Base-by-base conservation (phyloP, 2,888 invertebrate species). In the Acleris emargana region DNA sequence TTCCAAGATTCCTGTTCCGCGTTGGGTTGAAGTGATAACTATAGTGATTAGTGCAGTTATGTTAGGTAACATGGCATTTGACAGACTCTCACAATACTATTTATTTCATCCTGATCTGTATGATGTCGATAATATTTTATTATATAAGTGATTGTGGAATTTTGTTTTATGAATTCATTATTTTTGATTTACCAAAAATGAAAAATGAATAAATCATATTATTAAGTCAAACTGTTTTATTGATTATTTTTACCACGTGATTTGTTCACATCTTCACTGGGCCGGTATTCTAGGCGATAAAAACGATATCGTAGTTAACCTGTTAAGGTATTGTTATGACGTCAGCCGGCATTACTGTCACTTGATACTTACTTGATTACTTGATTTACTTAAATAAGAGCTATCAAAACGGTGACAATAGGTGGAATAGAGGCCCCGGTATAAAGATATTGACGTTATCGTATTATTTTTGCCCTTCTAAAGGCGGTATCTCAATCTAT, bases 171-270 rank as follows among this genome's bases (percentile, higher is more conserved):
- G 82, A 88, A 87, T 86, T 83, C 80, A 86, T 88, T 88, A 88
- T 88, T 89, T 90, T 88, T 89, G 88, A 88, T 89, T 89, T 90
- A 90, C 91, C 91, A 91, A 92, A 92, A 91, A 91, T 88, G 85
- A 88, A 87, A 87, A 84, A 81, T 82, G 79, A 88, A 89, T 91
- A 91, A 91, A 91, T 88, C 87, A 81, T 89, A 87, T 79, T 81
- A 83, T 85, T 87, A 89, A 88, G 84, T 84, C 77, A 79, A 72
- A 32, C 55, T 58, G 55, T 66, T 73, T 75, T 69, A 73, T 70
- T 70, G 61, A 66, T 67, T 57, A 59, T 5, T 38, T 38, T 38
- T 13, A 32, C 32, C 11, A 11, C 32, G 32, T 32, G 32, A 32
- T 32, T 32, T 32, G 2, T 32, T 32, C 25, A 7, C 25, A 25